Conservation (phyloP, 2,113 vertebrate genomes). For the Otolemur garnettii region DNA sequence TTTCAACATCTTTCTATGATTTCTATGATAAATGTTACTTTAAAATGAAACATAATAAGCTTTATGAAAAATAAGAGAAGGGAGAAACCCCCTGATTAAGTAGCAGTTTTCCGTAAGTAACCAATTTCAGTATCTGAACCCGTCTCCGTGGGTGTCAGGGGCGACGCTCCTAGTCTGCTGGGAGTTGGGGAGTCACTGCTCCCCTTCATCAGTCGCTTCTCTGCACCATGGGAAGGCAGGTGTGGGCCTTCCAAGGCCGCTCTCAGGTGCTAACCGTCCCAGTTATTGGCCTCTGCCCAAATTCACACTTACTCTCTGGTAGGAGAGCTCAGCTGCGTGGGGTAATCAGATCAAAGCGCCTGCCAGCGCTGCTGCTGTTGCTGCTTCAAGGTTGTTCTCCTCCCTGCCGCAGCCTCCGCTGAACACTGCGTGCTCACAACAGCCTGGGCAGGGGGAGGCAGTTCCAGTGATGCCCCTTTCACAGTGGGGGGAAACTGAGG, state of each 20-base stretch:
- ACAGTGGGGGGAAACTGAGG: background rate
- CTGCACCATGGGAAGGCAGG: background rate
- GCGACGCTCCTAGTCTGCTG: background rate
- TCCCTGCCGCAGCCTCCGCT: no score
- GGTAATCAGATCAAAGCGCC: fast-evolving
- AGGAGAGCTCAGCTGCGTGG: background rate
- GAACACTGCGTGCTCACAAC: fast-evolving
- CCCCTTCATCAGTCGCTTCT: background rate
- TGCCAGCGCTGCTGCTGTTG: fast-evolving
- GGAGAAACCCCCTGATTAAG: background rate
- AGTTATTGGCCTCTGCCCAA: background rate
- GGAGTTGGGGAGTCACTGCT: background rate
- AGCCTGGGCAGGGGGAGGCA: no score
- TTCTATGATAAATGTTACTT: conserved; percentile 11
- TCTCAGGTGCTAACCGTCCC: background rate
- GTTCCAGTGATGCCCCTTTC: background rate
- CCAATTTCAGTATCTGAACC: background rate
- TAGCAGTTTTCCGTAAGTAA: background rate
- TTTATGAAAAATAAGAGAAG: background rate
- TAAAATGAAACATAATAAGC: background rate
- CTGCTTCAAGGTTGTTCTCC: no score
- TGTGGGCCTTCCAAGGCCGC: background rate
- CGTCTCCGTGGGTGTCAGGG: background rate
- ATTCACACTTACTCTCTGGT: background rate
- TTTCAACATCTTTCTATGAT: conserved; percentile 7